Base-by-base conservation (phyloP, 2,797 vertebrate species). In the Glossophaga mutica region DNA sequence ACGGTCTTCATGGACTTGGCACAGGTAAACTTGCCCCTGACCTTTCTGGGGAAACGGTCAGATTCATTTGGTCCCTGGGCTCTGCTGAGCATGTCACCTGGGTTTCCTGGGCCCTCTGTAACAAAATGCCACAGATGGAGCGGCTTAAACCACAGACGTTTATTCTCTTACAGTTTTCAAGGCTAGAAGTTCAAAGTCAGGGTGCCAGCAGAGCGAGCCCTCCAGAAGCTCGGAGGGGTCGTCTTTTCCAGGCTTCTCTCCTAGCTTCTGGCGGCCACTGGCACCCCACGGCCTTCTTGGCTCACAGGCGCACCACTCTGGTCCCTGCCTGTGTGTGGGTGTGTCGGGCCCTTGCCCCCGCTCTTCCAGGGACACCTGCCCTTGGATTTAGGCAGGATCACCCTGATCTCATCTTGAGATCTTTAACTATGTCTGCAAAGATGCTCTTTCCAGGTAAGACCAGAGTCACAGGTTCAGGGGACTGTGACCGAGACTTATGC, bases 251-350 rank as follows among this genome's bases (percentile, higher is more conserved):
- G 3, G 8, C 7, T 18, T 44, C 6, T 74, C 10, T 46, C 44
- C 15, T 14, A 7, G 48, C 4, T 10, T 1, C 65, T 5, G 6
- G 57, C 42, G 37, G 32, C 22, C 37, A 0, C 6, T 1, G 12
- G 32, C 1, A 9, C 5, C 19, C 44, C 8, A 18, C 6, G 21
- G 6, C 5, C 0, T 24, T 52, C 57, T 77, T 39, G 34, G 46
- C 48, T 62, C 24, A 0, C 15, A 4, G 39, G 7, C 1, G 1
- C 21, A 0, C 19, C 21, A 0, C 4, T 59, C 44, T 2, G 0
- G 0, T 19, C 11, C 90, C 52, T n/a, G 57, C 6, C 2, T 71
- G 1, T 48, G 50, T 34, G 46, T 21, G 37, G 9, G 10, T 10
- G 12, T 44, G 18, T 39, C 34, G 34, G 26, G 26, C 52, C 22